phyloP scores from a whole-genome alignment of 2,888 invertebrate genomes.

The Cloeon dipterum region DNA sequence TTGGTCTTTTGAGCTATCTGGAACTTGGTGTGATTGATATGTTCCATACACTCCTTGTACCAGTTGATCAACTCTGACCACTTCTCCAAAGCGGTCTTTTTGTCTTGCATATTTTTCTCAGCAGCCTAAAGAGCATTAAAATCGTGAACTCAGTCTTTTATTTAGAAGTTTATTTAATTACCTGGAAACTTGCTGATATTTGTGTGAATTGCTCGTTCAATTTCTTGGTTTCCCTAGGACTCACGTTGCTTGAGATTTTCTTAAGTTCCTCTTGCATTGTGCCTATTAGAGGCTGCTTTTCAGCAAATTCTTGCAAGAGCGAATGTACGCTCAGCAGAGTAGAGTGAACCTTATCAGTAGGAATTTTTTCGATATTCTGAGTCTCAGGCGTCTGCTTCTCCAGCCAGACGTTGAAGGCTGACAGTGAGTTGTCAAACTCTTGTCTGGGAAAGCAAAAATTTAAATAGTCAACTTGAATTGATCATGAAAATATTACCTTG shows the following conservation, averaged over 20 bases:
- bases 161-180: slow-evolving; percentile 5
- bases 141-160: not conserved
- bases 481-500: slow-evolving; percentile 16
- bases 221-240: slow-evolving; percentile 48
- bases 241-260: slow-evolving; percentile 38
- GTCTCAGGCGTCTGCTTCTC: slow-evolving; percentile 44
- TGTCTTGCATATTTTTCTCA: slow-evolving; percentile 46
- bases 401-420: slow-evolving; percentile 61
- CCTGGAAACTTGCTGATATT: slow-evolving; percentile 51
- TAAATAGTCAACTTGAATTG: not conserved
- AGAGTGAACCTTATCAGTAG: slow-evolving; percentile 56
- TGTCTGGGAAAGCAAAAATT: slow-evolving; percentile 24
- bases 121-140: slow-evolving; percentile 21
- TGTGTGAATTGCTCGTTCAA: slow-evolving; percentile 53
- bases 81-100: slow-evolving; percentile 49
- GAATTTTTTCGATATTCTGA: slow-evolving; percentile 56
- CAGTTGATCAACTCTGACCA: slow-evolving; percentile 66
- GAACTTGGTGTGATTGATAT: slow-evolving; percentile 55
- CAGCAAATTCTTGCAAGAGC: slow-evolving; percentile 61
- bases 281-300: slow-evolving; percentile 54
- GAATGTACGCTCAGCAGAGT: slow-evolving; percentile 56
- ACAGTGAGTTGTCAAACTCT: slow-evolving; percentile 58
- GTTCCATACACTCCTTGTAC: slow-evolving; percentile 57
- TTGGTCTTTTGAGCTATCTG: slow-evolving; percentile 49
- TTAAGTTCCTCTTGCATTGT: slow-evolving; percentile 66